phyloP scores from a whole-genome alignment of 2,797 vertebrate species.

The Nannoperca obscura region DNA sequence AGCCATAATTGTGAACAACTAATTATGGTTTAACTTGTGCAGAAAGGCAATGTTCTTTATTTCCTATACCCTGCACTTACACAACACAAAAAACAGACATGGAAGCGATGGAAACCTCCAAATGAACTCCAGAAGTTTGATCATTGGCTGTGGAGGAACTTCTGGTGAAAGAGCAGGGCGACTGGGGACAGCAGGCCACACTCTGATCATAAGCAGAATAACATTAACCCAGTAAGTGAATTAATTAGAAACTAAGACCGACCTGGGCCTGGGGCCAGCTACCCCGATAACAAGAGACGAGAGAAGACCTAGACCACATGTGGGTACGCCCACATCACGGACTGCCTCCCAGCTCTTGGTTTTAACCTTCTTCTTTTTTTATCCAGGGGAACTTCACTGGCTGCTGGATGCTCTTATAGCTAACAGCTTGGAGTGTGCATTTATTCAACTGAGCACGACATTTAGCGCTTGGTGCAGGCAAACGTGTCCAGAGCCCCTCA shows the following conservation, averaged over 20 bases:
- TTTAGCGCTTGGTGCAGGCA: not conserved
- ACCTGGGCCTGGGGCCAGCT: slow-evolving; percentile 46
- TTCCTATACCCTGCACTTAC: slow-evolving; percentile 14
- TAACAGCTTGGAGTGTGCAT: not conserved
- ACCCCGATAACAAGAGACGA: slow-evolving; percentile 17
- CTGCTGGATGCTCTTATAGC: not conserved
- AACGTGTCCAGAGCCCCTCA: not conserved
- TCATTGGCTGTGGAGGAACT: slow-evolving; percentile 29
- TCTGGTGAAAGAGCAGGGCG: slow-evolving; percentile 46
- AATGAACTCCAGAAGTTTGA: slow-evolving; percentile 59
- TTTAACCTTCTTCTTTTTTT: slow-evolving; percentile 16
- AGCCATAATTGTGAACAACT: not conserved
- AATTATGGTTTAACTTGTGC: slow-evolving; percentile 5
- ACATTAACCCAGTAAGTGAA: slow-evolving; percentile 45
- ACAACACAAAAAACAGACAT: slow-evolving; percentile 31
- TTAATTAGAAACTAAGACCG: slow-evolving; percentile 50
- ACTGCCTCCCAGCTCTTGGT: not conserved
- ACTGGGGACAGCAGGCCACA: slow-evolving; percentile 39
- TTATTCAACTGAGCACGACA: not conserved
- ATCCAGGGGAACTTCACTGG: not conserved
- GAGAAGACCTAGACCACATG: slow-evolving; percentile 20
- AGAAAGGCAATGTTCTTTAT: not conserved
- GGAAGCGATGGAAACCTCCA: slow-evolving; percentile 50
- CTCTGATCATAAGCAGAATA: slow-evolving; percentile 56
- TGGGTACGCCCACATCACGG: slow-evolving; percentile 4